Base-by-base conservation (phyloP, 37 sponge, comb jelly and placozoan genomes). In the Agelas oroides region DNA sequence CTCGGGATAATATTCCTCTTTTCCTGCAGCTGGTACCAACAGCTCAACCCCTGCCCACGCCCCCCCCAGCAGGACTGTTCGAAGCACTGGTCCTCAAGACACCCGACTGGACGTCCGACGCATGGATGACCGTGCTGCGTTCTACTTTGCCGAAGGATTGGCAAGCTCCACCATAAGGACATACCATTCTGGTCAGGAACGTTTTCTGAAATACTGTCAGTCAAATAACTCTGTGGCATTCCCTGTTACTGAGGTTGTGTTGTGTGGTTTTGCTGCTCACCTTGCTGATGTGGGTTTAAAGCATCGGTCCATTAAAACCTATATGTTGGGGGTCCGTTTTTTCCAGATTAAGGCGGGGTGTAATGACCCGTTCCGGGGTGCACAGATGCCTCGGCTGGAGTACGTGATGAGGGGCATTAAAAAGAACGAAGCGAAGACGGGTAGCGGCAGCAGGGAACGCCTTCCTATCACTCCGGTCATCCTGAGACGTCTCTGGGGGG, bases 41-140 rank as follows among this genome's bases (percentile, higher is more conserved):
- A 28, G 77, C 77, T 17, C 19, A 20, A 55, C 36, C 30, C 18
- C 53, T 6, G 23, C 53, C 73, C 5, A 73, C 53, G 2, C 24
- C 53, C 2, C 31, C 40, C 37, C 73, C 73, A 2, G 20, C 11
- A 41, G 77, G 30, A 2, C 80, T 79, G 21, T 27, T 57, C 19
- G 11, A 30, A 52, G 25, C 65, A 52, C 68, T 79, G 19, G 55
- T 79, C 0, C 5, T 0, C 23, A 20, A 65, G 14, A 38, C 28
- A 27, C 80, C 78, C 16, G 80, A 79, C 56, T 79, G 80, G 80
- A 65, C 69, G 30, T 79, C 80, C 6, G 31, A 19, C 11, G 27
- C 12, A 19, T 79, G 68, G 80, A 79, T 52, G 55, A 46, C 24
- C 52, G 68, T 67, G 53, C 65, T 79, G 46, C 31, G 15, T 18